Evolutionary conservation across 2,797 vertebrate genomes (phyloP).

Genomic region (Emydoidea blandingii): DNA sequence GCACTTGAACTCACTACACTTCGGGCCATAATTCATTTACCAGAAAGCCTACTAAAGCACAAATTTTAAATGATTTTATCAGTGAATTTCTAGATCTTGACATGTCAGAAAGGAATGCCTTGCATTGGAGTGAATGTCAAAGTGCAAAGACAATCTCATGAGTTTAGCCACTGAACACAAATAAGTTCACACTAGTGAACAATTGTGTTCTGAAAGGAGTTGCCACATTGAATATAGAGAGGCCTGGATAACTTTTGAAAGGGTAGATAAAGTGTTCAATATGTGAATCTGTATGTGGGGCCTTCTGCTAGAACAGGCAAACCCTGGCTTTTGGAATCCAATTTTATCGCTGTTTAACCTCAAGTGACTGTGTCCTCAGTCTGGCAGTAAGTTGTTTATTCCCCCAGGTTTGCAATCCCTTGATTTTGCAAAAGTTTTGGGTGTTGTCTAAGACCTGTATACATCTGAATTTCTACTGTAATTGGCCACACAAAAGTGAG

Average conservation of each 20-base stretch:
- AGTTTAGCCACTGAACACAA: conserved; percentile 17
- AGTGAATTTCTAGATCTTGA: conserved; percentile 42
- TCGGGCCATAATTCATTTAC: neutral
- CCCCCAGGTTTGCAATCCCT: neutral
- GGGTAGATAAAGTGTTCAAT: accelerated
- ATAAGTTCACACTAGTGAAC: neutral
- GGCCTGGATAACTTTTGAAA: neutral
- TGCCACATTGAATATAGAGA: accelerated
- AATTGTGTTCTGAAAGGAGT: neutral
- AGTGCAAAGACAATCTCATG: neutral
- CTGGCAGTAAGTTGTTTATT: neutral
- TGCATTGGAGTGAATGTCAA: neutral
- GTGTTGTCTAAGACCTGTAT: neutral
- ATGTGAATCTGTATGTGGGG: neutral
- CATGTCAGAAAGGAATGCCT: neutral
- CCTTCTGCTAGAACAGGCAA: neutral
- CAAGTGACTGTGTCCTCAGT: neutral
- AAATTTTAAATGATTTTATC: conserved; percentile 29
- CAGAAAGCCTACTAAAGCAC: conserved; percentile 15
- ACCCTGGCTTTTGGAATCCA: neutral
- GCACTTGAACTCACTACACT: neutral
- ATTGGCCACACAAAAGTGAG: neutral
- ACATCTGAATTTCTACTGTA: neutral
- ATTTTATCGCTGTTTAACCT: neutral
- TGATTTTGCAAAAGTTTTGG: neutral